Evolutionary conservation across 23 tunicate species (phyloP).

Genomic region (Trididemnum clinides): DNA sequence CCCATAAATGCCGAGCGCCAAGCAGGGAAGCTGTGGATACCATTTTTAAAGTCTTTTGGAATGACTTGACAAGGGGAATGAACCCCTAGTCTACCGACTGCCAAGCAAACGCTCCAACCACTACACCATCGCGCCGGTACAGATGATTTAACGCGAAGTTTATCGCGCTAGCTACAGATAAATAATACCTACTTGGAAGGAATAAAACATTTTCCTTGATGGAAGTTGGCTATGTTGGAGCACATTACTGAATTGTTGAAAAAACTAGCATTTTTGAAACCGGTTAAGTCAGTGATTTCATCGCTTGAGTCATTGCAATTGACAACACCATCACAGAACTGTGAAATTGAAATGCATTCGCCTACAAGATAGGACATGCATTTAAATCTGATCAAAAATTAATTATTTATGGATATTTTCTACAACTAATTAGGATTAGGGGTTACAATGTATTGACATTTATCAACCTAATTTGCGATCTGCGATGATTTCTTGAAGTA

Average conservation of each 20-base stretch:
- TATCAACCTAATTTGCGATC: too few species aligned
- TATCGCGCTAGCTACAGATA: neutral
- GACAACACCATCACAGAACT: slow-evolving; percentile 56
- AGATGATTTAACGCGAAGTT: too few species aligned
- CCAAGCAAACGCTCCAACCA: too few species aligned
- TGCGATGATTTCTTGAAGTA: too few species aligned
- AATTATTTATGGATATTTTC: neutral
- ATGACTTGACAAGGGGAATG: too few species aligned
- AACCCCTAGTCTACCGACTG: too few species aligned
- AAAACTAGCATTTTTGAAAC: neutral
- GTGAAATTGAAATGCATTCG: slow-evolving; percentile 31
- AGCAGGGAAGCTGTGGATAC: too few species aligned
- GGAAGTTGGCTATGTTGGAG: slow-evolving; percentile 31
- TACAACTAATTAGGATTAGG: too few species aligned
- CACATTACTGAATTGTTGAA: slow-evolving; percentile 20
- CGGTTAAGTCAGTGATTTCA: slow-evolving; percentile 12
- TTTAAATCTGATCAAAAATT: neutral
- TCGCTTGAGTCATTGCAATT: slow-evolving; percentile 75
- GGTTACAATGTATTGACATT: too few species aligned
- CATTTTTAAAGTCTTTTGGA: too few species aligned
- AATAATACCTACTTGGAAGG: slow-evolving; percentile 40
- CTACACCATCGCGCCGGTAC: too few species aligned
- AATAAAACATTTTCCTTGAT: slow-evolving; percentile 26
- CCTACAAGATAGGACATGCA: neutral
- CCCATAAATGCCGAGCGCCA: too few species aligned